Evolutionary conservation across 37 sponge, comb jelly and placozoan genomes (phyloP).

Genomic region (Diacarnus erythraeanus): DNA sequence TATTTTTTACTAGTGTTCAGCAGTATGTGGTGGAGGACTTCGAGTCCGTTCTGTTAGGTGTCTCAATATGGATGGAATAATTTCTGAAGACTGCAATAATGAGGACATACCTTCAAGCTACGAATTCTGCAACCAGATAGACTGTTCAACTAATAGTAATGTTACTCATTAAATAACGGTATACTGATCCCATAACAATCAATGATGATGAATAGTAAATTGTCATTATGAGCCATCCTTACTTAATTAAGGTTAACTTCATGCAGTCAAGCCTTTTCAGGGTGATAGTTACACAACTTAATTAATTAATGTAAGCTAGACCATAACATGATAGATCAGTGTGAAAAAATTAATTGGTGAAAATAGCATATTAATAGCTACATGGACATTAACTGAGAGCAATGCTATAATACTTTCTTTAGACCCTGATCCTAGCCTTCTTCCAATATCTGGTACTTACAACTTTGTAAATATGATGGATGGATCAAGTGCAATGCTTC

Average conservation of each 20-base stretch:
- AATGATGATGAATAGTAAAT: too few species aligned
- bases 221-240: too few species aligned
- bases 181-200: too few species aligned
- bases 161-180: not conserved
- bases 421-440: not conserved
- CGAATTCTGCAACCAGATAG: constrained; percentile 14
- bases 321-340: too few species aligned
- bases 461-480: not conserved
- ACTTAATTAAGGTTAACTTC: too few species aligned
- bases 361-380: not conserved
- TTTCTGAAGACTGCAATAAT: not conserved
- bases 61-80: constrained; percentile 9
- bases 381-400: not conserved
- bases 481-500: not conserved
- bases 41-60: constrained; percentile 22
- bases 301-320: too few species aligned
- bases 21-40: constrained; percentile 31
- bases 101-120: not conserved
- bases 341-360: not conserved
- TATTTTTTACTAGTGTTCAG: constrained; percentile 33
- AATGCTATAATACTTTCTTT: not conserved
- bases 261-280: too few species aligned
- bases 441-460: constrained; percentile 8
- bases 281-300: too few species aligned
- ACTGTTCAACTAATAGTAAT: constrained; percentile 18